Conservation (phyloP, 35 echinoderm and acorn worm genomes). For the Strongylocentrotus purpuratus region DNA sequence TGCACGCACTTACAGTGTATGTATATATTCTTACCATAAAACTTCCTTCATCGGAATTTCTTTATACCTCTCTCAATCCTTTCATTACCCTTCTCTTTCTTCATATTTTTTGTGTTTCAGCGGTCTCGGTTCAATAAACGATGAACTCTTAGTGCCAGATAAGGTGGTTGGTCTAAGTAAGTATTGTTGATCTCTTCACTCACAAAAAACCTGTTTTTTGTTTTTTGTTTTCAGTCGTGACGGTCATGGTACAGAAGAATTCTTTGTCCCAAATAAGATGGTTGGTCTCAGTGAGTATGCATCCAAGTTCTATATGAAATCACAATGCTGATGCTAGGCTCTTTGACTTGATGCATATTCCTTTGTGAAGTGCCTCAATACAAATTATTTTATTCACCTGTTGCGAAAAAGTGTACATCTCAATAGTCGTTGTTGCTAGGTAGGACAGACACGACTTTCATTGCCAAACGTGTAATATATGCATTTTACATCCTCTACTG, state of each 20-base stretch:
- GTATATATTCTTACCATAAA: neutral
- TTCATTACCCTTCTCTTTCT: neutral
- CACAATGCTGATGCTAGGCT: neutral
- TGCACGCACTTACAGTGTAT: no score
- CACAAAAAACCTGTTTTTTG: neutral
- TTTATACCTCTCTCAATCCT: neutral
- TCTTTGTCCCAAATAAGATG: slow-evolving; percentile 28
- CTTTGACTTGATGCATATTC: no score
- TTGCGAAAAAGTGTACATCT: no score
- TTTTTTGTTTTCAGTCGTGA: neutral
- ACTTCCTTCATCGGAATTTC: neutral
- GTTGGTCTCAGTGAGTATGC: slow-evolving; percentile 40
- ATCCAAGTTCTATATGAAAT: neutral
- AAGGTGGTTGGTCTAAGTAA: slow-evolving; percentile 37
- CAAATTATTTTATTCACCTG: no score
- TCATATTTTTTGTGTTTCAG: neutral
- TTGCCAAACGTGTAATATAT: no score
- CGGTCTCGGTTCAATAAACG: neutral
- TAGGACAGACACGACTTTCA: no score
- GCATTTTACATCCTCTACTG: no score
- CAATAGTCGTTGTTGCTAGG: no score
- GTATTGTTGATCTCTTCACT: neutral
- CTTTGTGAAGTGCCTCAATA: no score
- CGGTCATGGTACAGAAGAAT: neutral
- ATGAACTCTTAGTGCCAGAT: slow-evolving; percentile 3